These are phyloP conservation scores for Xiphophorus couchianus DNA, from an alignment of 2,113 vertebrate genomes.

Conservation along the genomic window DNA sequence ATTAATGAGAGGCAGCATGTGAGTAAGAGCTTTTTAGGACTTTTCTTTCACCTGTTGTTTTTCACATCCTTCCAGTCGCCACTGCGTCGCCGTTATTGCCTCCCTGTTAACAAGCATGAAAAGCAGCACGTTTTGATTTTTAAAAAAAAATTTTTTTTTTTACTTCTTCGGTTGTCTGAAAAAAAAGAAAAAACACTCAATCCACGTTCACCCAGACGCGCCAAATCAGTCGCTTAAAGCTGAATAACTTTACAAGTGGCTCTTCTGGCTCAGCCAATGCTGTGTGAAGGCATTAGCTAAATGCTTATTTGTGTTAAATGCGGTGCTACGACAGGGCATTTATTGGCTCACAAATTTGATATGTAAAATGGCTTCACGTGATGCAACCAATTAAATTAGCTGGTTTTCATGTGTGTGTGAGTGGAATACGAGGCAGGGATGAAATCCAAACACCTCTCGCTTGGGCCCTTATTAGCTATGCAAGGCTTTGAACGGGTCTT, in stretches of 20 bases:
- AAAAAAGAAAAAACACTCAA: neutral
- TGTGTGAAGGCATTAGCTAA: conserved; percentile 45
- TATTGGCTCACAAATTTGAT: conserved; percentile 43
- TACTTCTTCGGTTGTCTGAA: neutral
- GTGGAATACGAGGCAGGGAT: conserved; percentile 19
- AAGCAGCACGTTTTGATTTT: neutral
- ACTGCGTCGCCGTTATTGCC: neutral
- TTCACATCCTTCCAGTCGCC: neutral
- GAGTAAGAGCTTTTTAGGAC: neutral
- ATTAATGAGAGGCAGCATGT: conserved; percentile 16
- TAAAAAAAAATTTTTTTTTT: no score
- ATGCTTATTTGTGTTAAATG: conserved; percentile 48
- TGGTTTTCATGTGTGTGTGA: conserved; percentile 18
- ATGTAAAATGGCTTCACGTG: conserved; percentile 35
- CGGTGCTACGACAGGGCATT: conserved; percentile 45
- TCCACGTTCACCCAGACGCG: neutral
- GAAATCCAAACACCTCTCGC: conserved; percentile 40
- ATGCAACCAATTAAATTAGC: conserved; percentile 50
- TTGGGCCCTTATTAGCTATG: conserved; percentile 66
- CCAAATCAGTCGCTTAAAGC: conserved; percentile 19
- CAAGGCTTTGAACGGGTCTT: conserved; percentile 61
- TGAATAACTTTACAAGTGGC: neutral
- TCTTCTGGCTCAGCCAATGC: conserved; percentile 26
- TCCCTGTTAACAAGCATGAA: neutral
- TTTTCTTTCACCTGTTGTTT: neutral